Evolutionary conservation across 2,888 invertebrate species (phyloP).

Genomic region (Apodemia zela): DNA sequence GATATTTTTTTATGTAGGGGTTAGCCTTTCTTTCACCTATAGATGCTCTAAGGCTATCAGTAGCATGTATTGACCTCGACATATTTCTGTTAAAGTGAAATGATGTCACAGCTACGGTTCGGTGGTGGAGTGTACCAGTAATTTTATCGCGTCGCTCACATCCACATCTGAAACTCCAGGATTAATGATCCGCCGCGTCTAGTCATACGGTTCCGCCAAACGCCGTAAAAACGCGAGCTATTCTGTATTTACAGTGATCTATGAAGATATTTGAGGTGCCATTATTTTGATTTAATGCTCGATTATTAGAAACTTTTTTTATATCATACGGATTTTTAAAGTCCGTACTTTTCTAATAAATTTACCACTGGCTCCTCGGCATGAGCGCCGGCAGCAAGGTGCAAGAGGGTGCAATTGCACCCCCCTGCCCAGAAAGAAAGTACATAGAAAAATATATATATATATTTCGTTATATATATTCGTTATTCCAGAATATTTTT

Average conservation of each 20-base stretch:
- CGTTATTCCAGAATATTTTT: too few species aligned
- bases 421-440: too few species aligned
- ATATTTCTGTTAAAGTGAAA: constrained; percentile 15
- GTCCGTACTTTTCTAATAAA: too few species aligned
- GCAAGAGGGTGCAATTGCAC: too few species aligned
- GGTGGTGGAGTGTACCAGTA: constrained; percentile 45
- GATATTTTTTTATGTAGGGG: too few species aligned
- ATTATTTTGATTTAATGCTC: background rate
- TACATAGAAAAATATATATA: too few species aligned
- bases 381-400: too few species aligned
- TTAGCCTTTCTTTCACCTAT: too few species aligned
- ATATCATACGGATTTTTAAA: too few species aligned
- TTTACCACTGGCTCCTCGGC: too few species aligned
- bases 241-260: constrained; percentile 51
- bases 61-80: constrained; percentile 1
- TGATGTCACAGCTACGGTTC: constrained; percentile 37
- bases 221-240: constrained; percentile 78
- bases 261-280: background rate
- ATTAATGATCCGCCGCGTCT: constrained; percentile 77
- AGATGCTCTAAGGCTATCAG: background rate
- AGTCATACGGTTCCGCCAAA: constrained; percentile 78
- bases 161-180: constrained; percentile 68
- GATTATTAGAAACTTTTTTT: too few species aligned
- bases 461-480: too few species aligned
- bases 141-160: constrained; percentile 60